Conservation (phyloP, 2,797 vertebrate genomes). For the Rhabdomys pumilio region DNA sequence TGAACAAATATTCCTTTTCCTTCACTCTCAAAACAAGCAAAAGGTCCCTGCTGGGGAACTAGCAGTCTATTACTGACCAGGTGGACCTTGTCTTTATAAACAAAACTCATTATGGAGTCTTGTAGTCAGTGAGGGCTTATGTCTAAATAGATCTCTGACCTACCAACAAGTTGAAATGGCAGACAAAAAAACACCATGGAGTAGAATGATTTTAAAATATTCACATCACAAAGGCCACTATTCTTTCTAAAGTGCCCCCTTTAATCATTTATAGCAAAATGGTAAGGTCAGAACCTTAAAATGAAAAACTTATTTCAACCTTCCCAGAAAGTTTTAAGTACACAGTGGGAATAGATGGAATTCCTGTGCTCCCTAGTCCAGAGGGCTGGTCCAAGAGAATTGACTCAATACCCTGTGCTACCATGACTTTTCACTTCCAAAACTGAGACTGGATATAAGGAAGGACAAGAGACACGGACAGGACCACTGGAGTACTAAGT, state of each 20-base stretch:
- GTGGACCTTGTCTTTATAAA: slow-evolving; percentile 63
- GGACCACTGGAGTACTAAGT: not conserved
- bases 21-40: slow-evolving; percentile 69
- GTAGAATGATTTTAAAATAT: slow-evolving; percentile 37
- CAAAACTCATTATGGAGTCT: slow-evolving; percentile 41
- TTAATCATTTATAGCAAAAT: slow-evolving; percentile 48
- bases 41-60: slow-evolving; percentile 39
- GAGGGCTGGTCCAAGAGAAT: not conserved
- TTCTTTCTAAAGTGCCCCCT: not conserved
- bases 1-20: slow-evolving; percentile 71
- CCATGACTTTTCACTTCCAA: not conserved
- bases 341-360: not conserved
- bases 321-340: not conserved
- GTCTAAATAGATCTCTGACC: slow-evolving; percentile 52
- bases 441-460: not conserved
- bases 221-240: not conserved
- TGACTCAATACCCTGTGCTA: too few relatives aligned
- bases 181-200: not conserved
- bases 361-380: not conserved
- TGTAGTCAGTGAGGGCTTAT: slow-evolving; percentile 29
- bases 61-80: slow-evolving; percentile 44
- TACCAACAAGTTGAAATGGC: not conserved
- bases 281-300: not conserved
- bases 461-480: not conserved
- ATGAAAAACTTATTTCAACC: slow-evolving; percentile 36